Conservation (phyloP, 2,888 invertebrate genomes). For the Phlogophora meticulosa region DNA sequence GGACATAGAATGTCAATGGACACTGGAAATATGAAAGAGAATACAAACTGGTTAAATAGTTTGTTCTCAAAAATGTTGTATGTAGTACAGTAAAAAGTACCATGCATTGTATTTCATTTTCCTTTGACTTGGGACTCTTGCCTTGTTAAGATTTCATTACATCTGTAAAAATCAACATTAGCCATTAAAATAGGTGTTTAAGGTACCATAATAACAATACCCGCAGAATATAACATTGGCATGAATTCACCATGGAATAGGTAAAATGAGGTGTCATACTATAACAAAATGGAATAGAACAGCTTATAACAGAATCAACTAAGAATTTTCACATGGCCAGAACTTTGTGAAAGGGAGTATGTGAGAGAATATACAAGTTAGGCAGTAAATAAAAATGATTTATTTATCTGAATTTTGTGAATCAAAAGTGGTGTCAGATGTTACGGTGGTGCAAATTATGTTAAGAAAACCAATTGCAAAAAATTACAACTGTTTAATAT, state of each 20-base stretch:
- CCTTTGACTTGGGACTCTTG: background rate
- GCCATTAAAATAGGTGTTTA: background rate
- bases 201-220: background rate
- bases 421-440: background rate
- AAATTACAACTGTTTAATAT: background rate
- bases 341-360: background rate
- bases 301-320: background rate
- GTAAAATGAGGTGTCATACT: background rate
- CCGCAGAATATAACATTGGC: constrained; percentile 31
- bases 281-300: background rate
- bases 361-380: background rate
- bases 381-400: background rate
- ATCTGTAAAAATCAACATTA: background rate
- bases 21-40: constrained; percentile 15
- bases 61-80: background rate
- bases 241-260: constrained; percentile 12
- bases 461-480: constrained; percentile 5
- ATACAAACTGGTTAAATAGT: background rate
- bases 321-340: background rate
- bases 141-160: background rate
- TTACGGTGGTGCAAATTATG: background rate
- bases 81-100: background rate
- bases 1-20: constrained; percentile 34
- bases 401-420: background rate
- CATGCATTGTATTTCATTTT: constrained; percentile 3